Evolutionary conservation across 2,797 vertebrate genomes (phyloP).

Genomic region (Betta splendens): DNA sequence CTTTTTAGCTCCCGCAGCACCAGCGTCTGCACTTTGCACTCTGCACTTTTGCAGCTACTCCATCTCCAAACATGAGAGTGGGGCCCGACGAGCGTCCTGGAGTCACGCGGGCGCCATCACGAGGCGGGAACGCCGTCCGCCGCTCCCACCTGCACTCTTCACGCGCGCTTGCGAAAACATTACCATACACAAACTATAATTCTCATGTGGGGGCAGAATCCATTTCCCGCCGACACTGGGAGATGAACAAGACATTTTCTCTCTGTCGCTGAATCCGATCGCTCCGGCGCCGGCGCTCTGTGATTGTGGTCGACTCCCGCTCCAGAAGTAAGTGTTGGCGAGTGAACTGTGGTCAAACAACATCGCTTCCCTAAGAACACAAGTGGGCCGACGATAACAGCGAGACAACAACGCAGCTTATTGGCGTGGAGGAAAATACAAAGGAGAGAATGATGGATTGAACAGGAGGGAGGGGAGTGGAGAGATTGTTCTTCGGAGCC

Average conservation of each 20-base stretch:
- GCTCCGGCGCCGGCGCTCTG: conserved; percentile 54
- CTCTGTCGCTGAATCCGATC: conserved; percentile 54
- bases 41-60: background rate
- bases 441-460: conserved; percentile 58
- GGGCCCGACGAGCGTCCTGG: background rate
- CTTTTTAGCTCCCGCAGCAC: background rate
- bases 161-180: conserved; percentile 29
- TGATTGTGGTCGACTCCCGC: conserved; percentile 54
- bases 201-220: conserved; percentile 66
- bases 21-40: background rate
- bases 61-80: background rate
- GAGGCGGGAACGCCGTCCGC: conserved; percentile 21
- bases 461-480: conserved; percentile 21
- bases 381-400: conserved; percentile 60
- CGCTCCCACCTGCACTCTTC: conserved; percentile 24
- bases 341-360: conserved; percentile 72
- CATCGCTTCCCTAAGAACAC: conserved; percentile 66
- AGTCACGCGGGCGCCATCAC: background rate
- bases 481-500: conserved; percentile 55
- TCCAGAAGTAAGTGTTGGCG: conserved; percentile 56
- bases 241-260: conserved; percentile 62
- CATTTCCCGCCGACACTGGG: conserved; percentile 52
- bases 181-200: conserved; percentile 19
- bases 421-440: conserved; percentile 64
- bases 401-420: conserved; percentile 63